Evolutionary conservation across 2,113 vertebrate genomes (phyloP), one percentile per base, ranked within the genome.

Genomic region (Narcine bancroftii): DNA sequence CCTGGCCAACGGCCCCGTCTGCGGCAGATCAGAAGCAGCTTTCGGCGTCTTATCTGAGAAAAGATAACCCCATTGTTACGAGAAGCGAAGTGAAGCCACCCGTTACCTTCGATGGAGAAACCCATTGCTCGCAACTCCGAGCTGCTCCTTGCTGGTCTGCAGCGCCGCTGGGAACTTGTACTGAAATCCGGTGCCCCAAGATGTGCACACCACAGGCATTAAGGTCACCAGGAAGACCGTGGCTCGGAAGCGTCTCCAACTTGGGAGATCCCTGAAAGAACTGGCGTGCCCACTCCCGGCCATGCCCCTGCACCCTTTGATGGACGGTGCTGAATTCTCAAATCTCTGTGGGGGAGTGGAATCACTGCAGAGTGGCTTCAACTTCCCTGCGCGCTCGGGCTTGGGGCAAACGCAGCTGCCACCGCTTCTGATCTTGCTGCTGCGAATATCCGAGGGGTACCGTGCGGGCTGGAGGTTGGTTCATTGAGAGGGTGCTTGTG

Each of bases 31-130:
- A 83, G 47, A 53, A n/a, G 0, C 79, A 56, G 2, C 81, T 17
- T 60, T 33, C 19, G 56, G 81, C 36, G 33, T 13, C 50, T 19
- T n/a, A 79, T 47, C 76, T 33, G 1, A 50, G 47, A 50, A 53
- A 81, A 2, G 45, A 45, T 77, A 45, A 17, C 26, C 24, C 53
- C 6, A 60, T 21, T 50, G 45, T 79, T 47, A 56, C 53, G 6
- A 36, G 15, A 13, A 36, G 26, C 13, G 29, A 56, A 56, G 79
- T 36, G 36, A 13, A 45, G 75, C 36, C 4, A 45, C 26, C 19
- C 56, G 36, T 91, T 91, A 91, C 87, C 87, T 91, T 42, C 87
- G 87, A 15, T 9, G 45, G 87, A 69, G 87, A 69, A 69, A 91
- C 39, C 87, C 87, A 60, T 85, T 85, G 81, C 81, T 85, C 13